Base-by-base conservation (phyloP, 2,797 vertebrate species). In the Phoeniculus purpureus region DNA sequence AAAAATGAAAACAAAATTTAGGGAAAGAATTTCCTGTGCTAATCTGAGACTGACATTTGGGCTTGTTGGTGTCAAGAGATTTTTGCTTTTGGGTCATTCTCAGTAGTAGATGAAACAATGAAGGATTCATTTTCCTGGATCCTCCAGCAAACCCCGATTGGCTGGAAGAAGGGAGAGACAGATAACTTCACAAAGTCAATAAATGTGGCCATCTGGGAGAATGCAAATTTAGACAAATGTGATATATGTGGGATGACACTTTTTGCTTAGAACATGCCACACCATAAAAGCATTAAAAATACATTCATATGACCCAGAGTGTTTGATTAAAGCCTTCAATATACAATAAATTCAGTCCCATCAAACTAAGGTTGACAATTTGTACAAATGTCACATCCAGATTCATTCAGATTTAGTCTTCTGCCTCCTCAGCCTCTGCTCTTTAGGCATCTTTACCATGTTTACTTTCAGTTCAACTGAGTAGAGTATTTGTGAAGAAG, bases 281-380 rank as follows among this genome's bases (percentile, higher is more conserved):
- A 90, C 93, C 94, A 76, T 85, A 73, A 81, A 94, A 92, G 81
- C 58, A 80, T 71, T 94, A 74, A 93, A 89, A 88, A 81, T 90
- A 91, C 79, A 90, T 95, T 92, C 34, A 48, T 31, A 48, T 81
- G 88, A 92, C 74, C 85, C 56, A 79, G 26, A 91, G 84, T 54
- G 76, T 85, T 93, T 85, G 72, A 87, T 92, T 79, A 86, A 91
- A 90, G n/a, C 66, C 85, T 94, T 95, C 93, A 88, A 94, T 94
- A 94, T 80, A 67, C 79, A 94, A 90, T 85, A 93, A 90, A 94
- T 91, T 92, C 72, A 89, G n/a, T 70, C 78, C 31, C 65, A 90
- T 58, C 48, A 93, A 91, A 87, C 40, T 72, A 54, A 92, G 88
- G 4, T 37, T 71, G 81, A 67, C 68, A 92, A 31, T 32, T 54